Evolutionary conservation across 1,140 invertebrate species (phyloP).

Genomic region (Drosophila virilis): DNA sequence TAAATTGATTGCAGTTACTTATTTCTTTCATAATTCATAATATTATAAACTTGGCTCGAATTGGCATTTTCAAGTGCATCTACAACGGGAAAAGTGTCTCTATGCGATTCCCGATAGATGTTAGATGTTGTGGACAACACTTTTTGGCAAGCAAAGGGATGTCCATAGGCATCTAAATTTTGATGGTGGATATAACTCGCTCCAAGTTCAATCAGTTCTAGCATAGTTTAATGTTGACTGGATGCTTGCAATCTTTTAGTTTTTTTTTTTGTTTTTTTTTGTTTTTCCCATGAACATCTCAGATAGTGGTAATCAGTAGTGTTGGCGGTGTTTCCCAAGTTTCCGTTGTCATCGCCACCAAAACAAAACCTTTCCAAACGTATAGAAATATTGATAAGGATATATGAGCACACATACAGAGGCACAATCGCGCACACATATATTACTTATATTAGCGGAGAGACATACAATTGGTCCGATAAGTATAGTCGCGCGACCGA

Average conservation of each 20-base stretch:
- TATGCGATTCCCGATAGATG: too few relatives aligned
- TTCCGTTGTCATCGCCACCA: conserved; percentile 43
- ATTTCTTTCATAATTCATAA: too few relatives aligned
- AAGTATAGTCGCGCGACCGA: conserved; percentile 72
- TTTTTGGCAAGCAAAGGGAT: too few relatives aligned
- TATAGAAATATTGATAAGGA: conserved; percentile 63
- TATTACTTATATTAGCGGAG: conserved; percentile 11
- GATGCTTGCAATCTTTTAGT: neutral
- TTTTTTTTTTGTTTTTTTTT: neutral
- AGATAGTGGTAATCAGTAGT: conserved; percentile 54
- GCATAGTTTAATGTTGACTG: too few relatives aligned
- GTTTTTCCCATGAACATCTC: conserved; percentile 14
- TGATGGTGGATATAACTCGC: too few relatives aligned
- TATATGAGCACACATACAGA: conserved; percentile 18
- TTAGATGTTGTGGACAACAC: too few relatives aligned
- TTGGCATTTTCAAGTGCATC: too few relatives aligned
- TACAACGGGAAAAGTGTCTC: too few relatives aligned
- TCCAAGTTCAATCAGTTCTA: too few relatives aligned
- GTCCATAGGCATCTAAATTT: too few relatives aligned
- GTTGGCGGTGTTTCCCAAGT: conserved; percentile 47
- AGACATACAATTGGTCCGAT: conserved; percentile 57
- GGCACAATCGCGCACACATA: conserved; percentile 19
- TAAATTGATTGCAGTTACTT: too few relatives aligned
- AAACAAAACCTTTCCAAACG: conserved; percentile 50
- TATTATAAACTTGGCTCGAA: too few relatives aligned